These are phyloP conservation scores for Lutraria lutraria DNA, from an alignment of 2,888 invertebrate species.

Conservation along the genomic window DNA sequence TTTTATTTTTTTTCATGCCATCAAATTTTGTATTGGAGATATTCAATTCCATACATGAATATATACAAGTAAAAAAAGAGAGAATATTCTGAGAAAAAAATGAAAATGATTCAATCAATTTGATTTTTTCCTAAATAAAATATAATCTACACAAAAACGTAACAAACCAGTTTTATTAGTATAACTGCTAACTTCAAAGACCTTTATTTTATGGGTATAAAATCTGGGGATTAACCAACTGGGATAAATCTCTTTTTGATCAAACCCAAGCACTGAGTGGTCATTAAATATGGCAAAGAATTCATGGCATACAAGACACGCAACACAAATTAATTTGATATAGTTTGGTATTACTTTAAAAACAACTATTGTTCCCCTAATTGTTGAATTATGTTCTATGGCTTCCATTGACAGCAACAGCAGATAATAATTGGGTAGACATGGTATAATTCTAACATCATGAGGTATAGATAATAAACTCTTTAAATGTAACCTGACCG, in stretches of 20 bases:
- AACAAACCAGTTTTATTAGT: too few species aligned
- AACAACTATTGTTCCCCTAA: not conserved
- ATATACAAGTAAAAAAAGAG: too few species aligned
- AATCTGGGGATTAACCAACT: not conserved
- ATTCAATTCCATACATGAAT: too few species aligned
- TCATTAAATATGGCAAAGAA: not conserved
- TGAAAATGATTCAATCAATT: too few species aligned
- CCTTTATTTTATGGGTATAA: not conserved
- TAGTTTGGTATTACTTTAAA: not conserved
- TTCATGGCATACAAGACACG: not conserved
- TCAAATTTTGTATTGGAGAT: too few species aligned
- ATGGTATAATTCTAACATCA: not conserved
- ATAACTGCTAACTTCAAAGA: too few species aligned
- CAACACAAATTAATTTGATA: not conserved
- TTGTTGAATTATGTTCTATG: not conserved
- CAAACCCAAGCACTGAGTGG: not conserved
- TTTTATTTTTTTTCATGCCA: too few species aligned
- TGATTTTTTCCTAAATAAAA: too few species aligned
- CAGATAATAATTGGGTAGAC: not conserved
- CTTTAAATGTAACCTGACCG: conserved; percentile 10
- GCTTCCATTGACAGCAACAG: not conserved
- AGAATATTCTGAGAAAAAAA: too few species aligned
- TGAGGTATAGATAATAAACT: conserved; percentile 4
- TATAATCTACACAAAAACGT: too few species aligned
- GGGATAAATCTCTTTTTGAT: not conserved